Base-by-base conservation (phyloP, 53 echinoderm and acorn worm genomes). In the Hippasteria phrygiana region DNA sequence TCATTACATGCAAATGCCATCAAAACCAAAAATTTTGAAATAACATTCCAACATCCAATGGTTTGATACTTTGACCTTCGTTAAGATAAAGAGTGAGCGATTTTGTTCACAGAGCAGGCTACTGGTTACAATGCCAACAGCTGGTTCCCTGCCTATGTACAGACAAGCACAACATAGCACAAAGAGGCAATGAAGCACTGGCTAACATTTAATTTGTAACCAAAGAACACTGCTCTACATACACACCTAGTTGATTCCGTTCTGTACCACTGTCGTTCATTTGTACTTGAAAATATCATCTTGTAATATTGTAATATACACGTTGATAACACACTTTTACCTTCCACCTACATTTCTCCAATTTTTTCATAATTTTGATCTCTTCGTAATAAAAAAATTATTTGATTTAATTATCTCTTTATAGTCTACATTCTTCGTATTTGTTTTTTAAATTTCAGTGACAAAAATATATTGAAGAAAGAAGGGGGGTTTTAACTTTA, bases 391-490 rank as follows among this genome's bases (percentile, higher is more conserved):
- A 85, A 71, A 85, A 81, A 85, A 85, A 82, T 82, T 82, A 82
- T 51, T 78, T 39, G 38, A n/a, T 66, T 70, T 85, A 69, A 40
- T 71, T 71, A 64, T 82, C 45, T 80, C 80, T 85, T 64, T 85
- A 70, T 64, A 85, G 85, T 85, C 85, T 85, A 85, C 85, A 85
- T 85, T 85, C 71, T 85, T 47, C 33, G 85, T 85, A 51, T 71
- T 38, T 54, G 46, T 76, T n/a, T n/a, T 85, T 85, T 53, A 85
- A 85, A 85, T 89, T 89, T 89, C 89, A 89, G 79, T 89, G 89
- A 89, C 89, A 89, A 89, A 89, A 89, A 89, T 79, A 89, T 89
- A 89, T 71, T 89, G 89, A 89, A 89, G 78, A 89, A 78, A 79
- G 78, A 89, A 69, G 76, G 54, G 79, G 75, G 79, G 73, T 65